Evolutionary conservation across 2,888 invertebrate genomes (phyloP), one percentile per base, ranked within the genome.

Genomic region (Therioaphis trifolii): DNA sequence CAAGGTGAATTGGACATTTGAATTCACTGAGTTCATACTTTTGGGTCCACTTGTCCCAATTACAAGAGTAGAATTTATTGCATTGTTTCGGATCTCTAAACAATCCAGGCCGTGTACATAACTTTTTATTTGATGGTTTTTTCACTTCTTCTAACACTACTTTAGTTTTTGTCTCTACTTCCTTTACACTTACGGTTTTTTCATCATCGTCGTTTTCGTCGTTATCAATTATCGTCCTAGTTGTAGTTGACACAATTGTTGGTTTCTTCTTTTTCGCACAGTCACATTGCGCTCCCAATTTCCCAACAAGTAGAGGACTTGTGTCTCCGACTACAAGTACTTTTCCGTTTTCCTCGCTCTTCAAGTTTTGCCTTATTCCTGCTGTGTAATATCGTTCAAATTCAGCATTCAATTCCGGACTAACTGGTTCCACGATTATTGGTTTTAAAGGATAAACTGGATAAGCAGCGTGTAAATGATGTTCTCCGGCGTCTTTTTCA

Each of bases 11-110:
- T 0, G 94, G 94, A 87, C 94, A 95, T 87, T 94, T 93, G 88
- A 94, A 94, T 2, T 93, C 91, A 87, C 94, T 93, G 11, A 95
- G 90, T 1, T 94, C 94, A 88, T 92, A 95, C 86, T 92, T 91
- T 86, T 94, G 92, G 87, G 94, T 93, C 87, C 92, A 93, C 85
- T 92, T 91, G 88, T 95, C 94, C 94, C 94, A 95, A 88, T 93
- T 91, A 88, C 94, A 95, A 49, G 94, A 92, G 88, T 94, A 95
- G 90, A 95, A 95, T 88, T 94, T 94, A 88, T 94, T 94, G 87
- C 94, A 95, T 87, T 93, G 92, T 86, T 92, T 92, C 0, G 94
- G 95, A 88, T 95, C 94, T 80, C 91, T 87, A 88, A 91, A 91
- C 2, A 91, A 88, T 85, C 91, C 91, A 2, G 91, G 89, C 75